Evolutionary conservation across 2,113 vertebrate species (phyloP).

Genomic region (Peromyscus californicus): DNA sequence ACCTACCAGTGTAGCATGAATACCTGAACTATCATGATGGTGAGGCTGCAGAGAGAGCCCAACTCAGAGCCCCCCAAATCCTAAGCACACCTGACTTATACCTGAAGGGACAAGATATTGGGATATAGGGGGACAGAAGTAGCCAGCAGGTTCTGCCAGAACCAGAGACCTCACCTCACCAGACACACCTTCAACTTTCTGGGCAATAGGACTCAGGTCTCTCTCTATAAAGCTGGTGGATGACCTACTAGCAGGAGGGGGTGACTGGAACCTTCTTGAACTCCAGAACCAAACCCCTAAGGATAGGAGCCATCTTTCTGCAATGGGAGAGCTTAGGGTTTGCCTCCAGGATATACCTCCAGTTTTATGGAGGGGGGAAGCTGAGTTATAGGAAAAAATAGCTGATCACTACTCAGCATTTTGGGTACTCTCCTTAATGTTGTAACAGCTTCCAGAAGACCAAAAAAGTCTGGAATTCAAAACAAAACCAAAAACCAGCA

Average conservation of each 20-base stretch:
- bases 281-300: background rate
- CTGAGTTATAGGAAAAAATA: too few relatives aligned
- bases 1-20: background rate
- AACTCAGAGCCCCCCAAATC: background rate
- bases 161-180: background rate
- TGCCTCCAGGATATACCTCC: background rate
- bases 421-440: background rate
- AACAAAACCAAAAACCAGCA: background rate
- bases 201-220: background rate
- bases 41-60: background rate
- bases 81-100: background rate
- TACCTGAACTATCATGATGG: background rate
- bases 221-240: background rate
- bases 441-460: background rate
- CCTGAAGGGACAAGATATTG: background rate
- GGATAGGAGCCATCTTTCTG: background rate
- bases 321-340: background rate
- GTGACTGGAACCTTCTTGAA: background rate
- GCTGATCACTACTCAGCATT: background rate
- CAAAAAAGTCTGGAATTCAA: background rate
- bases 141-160: background rate
- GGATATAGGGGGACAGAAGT: background rate
- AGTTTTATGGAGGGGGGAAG: background rate
- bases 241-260: background rate
- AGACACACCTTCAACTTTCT: background rate